Base-by-base conservation (phyloP, 2,113 vertebrate species). In the Pomatorhinus ruficollis region DNA sequence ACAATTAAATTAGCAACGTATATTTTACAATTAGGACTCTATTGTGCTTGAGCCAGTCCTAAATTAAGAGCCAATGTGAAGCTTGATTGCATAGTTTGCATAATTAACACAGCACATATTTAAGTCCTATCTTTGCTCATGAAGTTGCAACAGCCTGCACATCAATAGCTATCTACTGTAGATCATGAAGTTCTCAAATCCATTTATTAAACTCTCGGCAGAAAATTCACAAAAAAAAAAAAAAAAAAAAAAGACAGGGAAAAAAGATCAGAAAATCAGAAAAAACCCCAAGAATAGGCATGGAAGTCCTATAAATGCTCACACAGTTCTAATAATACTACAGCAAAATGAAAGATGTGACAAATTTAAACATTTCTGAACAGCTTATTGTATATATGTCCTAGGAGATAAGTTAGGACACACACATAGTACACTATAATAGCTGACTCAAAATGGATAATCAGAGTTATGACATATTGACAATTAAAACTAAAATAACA, bases 381-480 rank as follows among this genome's bases (percentile, higher is more conserved):
- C 9, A 60, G 5, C 0, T 0, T 24, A 21, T 21, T 60, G 6
- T 17, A 27, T 33, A 8, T 21, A 52, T 92, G 21, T 23, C 28
- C 24, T 92, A 37, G 45, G 9, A 86, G 28, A 37, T 54, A 72
- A 72, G 30, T 11, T 56, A 40, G 12, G 27, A 40, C 12, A 40
- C 60, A 63, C 12, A 61, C 25, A 30, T 2, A 30, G 27, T 30
- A 40, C 18, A 12, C 18, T 85, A 19, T 52, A 54, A 50, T 8
- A 75, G 6, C 39, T 60, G 33, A 92, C 19, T 81, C 24, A 68
- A 95, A 95, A 63, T 21, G 16, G 18, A n/a, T 83, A 64, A 80
- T 68, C 30, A 56, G 13, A 37, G 4, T 50, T 87, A 28, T 5
- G 12, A 23, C 28, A 13, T 66, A 37, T 6, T 37, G 33, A 27